Base-by-base conservation (phyloP, 1,140 invertebrate species). In the Pygmarrhopalites habei region DNA sequence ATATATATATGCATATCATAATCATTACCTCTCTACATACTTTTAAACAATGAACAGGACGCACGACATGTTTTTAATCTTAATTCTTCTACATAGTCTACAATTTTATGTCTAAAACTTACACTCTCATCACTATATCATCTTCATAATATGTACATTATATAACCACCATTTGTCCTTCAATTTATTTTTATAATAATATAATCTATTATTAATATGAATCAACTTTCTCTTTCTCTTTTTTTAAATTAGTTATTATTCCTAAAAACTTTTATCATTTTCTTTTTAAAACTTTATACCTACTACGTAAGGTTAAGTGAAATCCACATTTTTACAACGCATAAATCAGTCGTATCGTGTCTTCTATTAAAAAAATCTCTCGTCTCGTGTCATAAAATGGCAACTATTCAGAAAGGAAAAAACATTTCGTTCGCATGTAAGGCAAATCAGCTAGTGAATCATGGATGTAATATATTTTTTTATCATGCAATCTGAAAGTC, bases 361-460 rank as follows among this genome's bases (percentile, higher is more conserved):
- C 52, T 10, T 55, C 43, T 51, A 51, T 60, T 35, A 47, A 51
- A 60, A 49, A 60, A 60, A 60, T 21, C 17, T 59, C 62, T 58
- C 46, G 44, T 52, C 25, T 52, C 44, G 44, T 64, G 39, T 43
- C 30, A 52, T 39, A 43, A 26, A 35, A 53, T 58, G 47, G 26
- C 25, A 58, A 49, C 51, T 51, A 41, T 53, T 43, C 30, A 35
- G 17, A 64, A 64, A 64, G 55, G 46, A 64, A 64, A 64, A 58
- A 41, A 52, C 43, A 32, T 63, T 64, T 64, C 62, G 57, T 64
- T 64, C 57, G 56, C 39, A 44, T 57, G 46, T 63, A 64, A 64
- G 62, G 62, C 62, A 64, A 64, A 58, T 64, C 62, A 64, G 62
- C 62, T 58, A 58, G 62, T 64, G 62, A 58, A 64, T 58, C 57